phyloP scores from a whole-genome alignment of 2,113 vertebrate genomes.

The Asarcornis scutulata region DNA sequence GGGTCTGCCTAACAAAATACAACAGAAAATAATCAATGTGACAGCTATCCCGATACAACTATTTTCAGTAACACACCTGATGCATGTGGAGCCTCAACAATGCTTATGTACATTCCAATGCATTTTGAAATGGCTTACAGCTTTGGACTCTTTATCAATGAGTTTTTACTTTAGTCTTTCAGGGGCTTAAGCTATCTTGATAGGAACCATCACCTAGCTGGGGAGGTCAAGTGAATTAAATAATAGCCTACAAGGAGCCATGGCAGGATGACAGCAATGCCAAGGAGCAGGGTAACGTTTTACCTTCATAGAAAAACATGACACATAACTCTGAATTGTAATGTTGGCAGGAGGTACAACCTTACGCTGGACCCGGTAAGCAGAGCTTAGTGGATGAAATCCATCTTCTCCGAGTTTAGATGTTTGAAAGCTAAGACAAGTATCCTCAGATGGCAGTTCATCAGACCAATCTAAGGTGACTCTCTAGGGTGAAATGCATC shows the following conservation, averaged over 20 bases:
- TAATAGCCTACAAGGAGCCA: not conserved
- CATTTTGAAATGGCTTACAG: not conserved
- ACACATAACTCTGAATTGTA: not conserved
- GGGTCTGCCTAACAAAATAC: not conserved
- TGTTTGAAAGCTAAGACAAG: not conserved
- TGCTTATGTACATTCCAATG: not conserved
- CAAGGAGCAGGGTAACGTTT: fast-evolving
- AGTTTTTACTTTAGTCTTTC: not conserved
- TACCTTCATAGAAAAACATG: not conserved
- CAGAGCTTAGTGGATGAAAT: not conserved
- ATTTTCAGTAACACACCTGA: not conserved
- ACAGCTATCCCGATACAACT: not conserved
- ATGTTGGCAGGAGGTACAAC: not conserved
- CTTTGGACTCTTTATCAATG: not conserved
- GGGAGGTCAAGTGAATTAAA: not conserved
- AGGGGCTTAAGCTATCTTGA: not conserved
- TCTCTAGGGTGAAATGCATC: not conserved
- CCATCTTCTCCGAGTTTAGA: not conserved
- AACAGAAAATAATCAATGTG: not conserved
- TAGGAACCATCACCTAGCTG: not conserved
- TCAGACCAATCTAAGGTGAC: not conserved
- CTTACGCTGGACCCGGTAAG: not conserved
- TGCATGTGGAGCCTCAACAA: not conserved
- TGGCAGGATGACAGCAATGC: fast-evolving
- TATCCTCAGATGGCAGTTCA: not conserved